These are phyloP conservation scores for Schlechtendalia chinensis DNA, from an alignment of 1,140 invertebrate species.

Conservation along the genomic window DNA sequence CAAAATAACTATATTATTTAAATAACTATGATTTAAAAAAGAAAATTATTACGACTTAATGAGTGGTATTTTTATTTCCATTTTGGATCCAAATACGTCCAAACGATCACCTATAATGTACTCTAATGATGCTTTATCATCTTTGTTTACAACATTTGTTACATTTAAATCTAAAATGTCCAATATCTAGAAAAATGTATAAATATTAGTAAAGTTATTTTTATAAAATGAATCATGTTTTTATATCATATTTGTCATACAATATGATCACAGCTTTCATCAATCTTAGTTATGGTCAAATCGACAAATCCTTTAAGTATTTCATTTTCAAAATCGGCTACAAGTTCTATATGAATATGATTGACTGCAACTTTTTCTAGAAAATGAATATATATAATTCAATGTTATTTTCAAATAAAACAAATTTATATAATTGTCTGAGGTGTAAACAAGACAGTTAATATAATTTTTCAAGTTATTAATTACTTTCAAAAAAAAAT, in stretches of 20 bases:
- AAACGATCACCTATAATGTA: conserved; percentile 50
- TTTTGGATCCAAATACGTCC: conserved; percentile 52
- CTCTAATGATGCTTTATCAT: conserved; percentile 28
- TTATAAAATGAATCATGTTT: neutral
- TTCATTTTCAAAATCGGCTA: conserved; percentile 46
- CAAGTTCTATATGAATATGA: conserved; percentile 44
- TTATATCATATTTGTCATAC: conserved; percentile 27
- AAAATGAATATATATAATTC: conserved; percentile 24
- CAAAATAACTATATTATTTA: neutral
- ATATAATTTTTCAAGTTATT: neutral
- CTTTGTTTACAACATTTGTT: conserved; percentile 47
- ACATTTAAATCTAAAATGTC: conserved; percentile 75
- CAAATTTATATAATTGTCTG: neutral
- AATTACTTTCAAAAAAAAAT: neutral
- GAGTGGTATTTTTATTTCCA: conserved; percentile 50
- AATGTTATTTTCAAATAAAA: conserved; percentile 39
- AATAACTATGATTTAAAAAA: neutral
- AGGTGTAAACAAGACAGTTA: neutral
- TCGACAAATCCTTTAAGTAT: conserved; percentile 29
- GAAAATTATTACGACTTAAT: neutral
- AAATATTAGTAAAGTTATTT: neutral
- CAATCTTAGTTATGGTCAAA: conserved; percentile 54
- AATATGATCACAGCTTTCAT: conserved; percentile 42
- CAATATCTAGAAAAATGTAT: conserved; percentile 63
- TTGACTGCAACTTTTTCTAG: conserved; percentile 31